Conservation (phyloP, 2,797 vertebrate species). For the Sus cebifrons region DNA sequence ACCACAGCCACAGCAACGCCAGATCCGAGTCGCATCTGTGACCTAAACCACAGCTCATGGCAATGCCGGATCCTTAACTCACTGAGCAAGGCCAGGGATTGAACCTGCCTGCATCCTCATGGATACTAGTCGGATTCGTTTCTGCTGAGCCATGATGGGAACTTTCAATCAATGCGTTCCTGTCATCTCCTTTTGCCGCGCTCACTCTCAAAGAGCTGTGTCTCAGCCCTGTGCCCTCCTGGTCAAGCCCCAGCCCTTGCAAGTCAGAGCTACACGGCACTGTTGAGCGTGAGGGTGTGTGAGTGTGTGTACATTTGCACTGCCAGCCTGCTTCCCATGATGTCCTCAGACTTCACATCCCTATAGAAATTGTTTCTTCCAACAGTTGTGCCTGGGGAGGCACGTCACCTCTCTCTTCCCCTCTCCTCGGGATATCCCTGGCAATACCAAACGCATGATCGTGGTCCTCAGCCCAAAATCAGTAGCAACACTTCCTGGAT, state of each 20-base stretch:
- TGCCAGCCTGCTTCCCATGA: background rate
- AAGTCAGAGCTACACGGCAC: background rate
- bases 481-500: background rate
- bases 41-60: too few species aligned
- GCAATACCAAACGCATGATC: background rate
- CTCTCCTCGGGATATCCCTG: background rate
- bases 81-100: too few species aligned
- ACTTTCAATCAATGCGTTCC: accelerated
- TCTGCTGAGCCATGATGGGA: too few species aligned
- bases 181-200: too few species aligned
- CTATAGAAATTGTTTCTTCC: background rate
- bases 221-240: background rate
- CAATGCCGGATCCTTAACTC: too few species aligned
- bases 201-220: background rate
- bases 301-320: background rate
- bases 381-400: background rate
- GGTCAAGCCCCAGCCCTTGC: background rate
- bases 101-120: too few species aligned
- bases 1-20: too few species aligned
- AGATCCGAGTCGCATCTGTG: too few species aligned
- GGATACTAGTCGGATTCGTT: too few species aligned
- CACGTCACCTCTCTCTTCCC: too few species aligned
- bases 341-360: background rate
- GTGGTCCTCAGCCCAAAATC: background rate
- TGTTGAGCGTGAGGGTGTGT: too few species aligned